A percentile compares a stretch with the other conserved stretches of the same genome.
phyloP scores from a whole-genome alignment of 2,888 invertebrate genomes.

The Malthinus seriepunctatus region DNA sequence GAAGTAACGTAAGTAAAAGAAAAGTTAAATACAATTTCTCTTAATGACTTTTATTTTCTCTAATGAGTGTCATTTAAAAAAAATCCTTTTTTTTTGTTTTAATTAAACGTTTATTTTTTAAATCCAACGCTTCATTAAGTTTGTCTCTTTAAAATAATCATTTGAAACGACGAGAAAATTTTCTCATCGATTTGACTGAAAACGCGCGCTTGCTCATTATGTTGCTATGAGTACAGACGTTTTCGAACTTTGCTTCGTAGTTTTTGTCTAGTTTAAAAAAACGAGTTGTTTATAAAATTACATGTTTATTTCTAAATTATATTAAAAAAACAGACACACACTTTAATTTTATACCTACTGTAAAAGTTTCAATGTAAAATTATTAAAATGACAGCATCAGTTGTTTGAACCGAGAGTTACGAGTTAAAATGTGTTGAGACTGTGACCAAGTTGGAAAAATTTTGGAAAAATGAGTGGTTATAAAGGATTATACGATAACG shows the following conservation, averaged over 20 bases:
- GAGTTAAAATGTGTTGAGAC: neutral
- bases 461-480: conserved; percentile 39
- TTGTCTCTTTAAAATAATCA: no score
- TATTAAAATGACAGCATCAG: neutral
- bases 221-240: conserved; percentile 17
- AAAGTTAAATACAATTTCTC: conserved; percentile 11
- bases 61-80: neutral
- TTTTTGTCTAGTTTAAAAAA: conserved; percentile 17
- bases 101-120: conserved; percentile 1
- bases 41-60: conserved; percentile 15
- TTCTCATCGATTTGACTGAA: conserved; percentile 26
- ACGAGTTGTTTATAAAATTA: conserved; percentile 1
- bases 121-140: neutral
- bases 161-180: neutral
- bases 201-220: conserved; percentile 29
- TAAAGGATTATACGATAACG: conserved; percentile 41
- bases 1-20: neutral
- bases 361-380: neutral
- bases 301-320: neutral
- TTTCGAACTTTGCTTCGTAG: conserved; percentile 31
- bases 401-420: neutral
- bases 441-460: neutral
- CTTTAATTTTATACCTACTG: neutral
- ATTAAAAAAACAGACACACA: neutral
- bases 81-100: neutral